Conservation (phyloP, 2,113 vertebrate genomes). For the Pollachius pollachius region DNA sequence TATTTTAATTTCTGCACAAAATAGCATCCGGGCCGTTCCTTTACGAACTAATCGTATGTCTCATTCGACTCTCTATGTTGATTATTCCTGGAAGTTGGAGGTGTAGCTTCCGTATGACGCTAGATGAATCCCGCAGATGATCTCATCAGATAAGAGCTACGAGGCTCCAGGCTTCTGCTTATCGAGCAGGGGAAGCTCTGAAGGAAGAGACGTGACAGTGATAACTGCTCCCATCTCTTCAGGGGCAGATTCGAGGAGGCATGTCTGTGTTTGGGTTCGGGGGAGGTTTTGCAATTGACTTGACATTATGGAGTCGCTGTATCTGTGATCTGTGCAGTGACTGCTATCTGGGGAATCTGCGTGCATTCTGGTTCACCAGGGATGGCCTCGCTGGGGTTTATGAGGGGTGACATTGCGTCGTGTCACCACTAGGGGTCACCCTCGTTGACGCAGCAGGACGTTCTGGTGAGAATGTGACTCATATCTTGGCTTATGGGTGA, state of each 20-base stretch:
- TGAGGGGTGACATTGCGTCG: background rate
- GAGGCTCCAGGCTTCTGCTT: slow-evolving; percentile 45
- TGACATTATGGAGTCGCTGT: slow-evolving; percentile 56
- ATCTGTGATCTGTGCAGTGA: slow-evolving; percentile 71
- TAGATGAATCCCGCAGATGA: slow-evolving; percentile 49
- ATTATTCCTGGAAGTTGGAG: slow-evolving; percentile 33
- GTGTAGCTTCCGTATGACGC: slow-evolving; percentile 42
- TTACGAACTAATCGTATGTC: background rate
- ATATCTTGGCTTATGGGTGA: too few species aligned
- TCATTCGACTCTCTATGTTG: slow-evolving; percentile 9
- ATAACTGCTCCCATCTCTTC: slow-evolving; percentile 58
- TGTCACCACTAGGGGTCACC: slow-evolving; percentile 72
- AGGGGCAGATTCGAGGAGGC: slow-evolving; percentile 55
- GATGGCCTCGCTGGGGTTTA: slow-evolving; percentile 41
- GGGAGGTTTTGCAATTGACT: slow-evolving; percentile 71
- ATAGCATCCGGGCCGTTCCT: too few species aligned
- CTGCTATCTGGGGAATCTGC: slow-evolving; percentile 64
- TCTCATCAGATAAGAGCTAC: slow-evolving; percentile 58
- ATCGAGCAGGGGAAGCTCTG: slow-evolving; percentile 66
- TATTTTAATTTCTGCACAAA: too few species aligned
- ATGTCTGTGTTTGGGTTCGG: slow-evolving; percentile 11
- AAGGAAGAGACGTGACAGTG: slow-evolving; percentile 58
- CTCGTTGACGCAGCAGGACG: slow-evolving; percentile 44
- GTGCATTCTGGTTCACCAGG: slow-evolving; percentile 59
- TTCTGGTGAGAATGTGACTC: slow-evolving; percentile 16